Evolutionary conservation across 2,888 invertebrate species (phyloP).

Genomic region (Marronus borbonicus): DNA sequence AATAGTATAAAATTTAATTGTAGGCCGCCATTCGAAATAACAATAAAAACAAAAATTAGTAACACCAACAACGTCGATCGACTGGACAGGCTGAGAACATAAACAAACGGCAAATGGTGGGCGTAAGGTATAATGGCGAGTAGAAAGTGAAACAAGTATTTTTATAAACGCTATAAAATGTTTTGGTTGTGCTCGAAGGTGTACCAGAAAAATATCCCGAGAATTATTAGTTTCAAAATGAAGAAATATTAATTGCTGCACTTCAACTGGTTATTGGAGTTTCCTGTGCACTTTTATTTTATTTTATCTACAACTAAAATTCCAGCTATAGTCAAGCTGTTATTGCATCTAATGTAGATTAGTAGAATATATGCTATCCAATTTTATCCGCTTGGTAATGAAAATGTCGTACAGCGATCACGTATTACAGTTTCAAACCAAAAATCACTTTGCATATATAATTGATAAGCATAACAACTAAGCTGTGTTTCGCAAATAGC

Average conservation of each 20-base stretch:
- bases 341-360: no score
- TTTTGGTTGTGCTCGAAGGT: not conserved
- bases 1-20: no score
- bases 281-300: not conserved
- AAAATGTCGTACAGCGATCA: no score
- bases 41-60: constrained; percentile 21
- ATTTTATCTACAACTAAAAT: no score
- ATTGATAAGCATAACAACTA: no score
- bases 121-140: constrained; percentile 27
- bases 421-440: no score
- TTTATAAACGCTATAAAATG: not conserved
- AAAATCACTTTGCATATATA: no score
- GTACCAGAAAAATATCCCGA: not conserved
- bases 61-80: not conserved
- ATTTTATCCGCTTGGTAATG: no score
- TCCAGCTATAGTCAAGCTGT: no score
- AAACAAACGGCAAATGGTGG: constrained; percentile 23
- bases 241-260: not conserved
- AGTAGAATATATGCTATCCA: no score
- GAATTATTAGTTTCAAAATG: constrained; percentile 1
- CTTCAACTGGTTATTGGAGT: not conserved
- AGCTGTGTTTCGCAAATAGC: no score
- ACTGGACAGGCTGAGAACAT: constrained; percentile 16
- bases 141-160: constrained; percentile 45
- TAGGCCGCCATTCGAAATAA: constrained; percentile 30